Evolutionary conservation across 2,113 vertebrate species (phyloP), one percentile per base, ranked within the genome.

Genomic region (Vulpes vulpes): DNA sequence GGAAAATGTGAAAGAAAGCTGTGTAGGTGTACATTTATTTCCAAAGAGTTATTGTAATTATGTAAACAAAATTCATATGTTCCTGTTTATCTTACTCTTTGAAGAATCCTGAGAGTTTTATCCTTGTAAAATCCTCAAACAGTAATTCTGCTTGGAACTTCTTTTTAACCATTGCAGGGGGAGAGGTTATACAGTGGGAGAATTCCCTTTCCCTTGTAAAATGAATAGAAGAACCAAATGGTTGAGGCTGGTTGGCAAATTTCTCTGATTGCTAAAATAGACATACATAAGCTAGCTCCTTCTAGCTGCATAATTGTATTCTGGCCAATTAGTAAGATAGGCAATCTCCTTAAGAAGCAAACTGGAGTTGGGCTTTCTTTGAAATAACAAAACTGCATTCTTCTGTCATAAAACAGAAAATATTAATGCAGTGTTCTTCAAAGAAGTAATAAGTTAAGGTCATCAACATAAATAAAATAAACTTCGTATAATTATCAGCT

Each of bases 41-140:
- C 85, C 91, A 93, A 95, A 96, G 62, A 9, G 11, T 57, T 79
- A 89, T 74, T 91, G 73, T 60, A 82, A 43, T 86, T 97, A 89
- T 23, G 22, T 69, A 88, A 97, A 93, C 85, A 97, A 91, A 90
- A 97, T 78, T 59, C 35, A 57, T 35, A 60, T 82, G 23, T 4
- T 89, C 20, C 49, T 67, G 59, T 73, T 95, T 67, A 85, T 88
- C 35, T 82, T 64, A 51, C 1, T 57, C 82, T 95, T 90, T 85
- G 73, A 96, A 95, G 60, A 93, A 57, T 86, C 23, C 30, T 82
- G 55, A 91, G 38, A 82, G 30, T 69, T 93, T 88, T 27, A 95
- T 55, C 20, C 25, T 79, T 67, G 1, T 64, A 81, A 91, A 97
- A 88, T 67, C 27, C 30, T 85, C 11, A 64, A 62, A 35, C 32